A percentile compares a stretch with the other conserved stretches of the same genome.
Conservation (phyloP, 2,888 invertebrate species). For the Macrosoma leucophasiata region DNA sequence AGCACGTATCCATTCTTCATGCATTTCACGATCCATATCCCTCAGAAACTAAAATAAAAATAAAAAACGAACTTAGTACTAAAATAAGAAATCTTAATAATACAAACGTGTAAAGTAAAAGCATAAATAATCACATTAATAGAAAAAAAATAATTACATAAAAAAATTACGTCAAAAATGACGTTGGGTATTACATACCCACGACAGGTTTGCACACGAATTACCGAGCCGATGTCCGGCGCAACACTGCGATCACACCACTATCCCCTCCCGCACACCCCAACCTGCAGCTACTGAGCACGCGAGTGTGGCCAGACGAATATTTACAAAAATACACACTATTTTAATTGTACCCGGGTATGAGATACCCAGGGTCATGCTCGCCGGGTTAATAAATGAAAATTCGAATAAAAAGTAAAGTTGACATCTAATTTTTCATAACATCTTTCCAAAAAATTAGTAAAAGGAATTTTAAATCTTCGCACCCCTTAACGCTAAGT, state of each 20-base stretch:
- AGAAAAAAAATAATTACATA: neutral
- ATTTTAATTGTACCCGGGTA: slow-evolving; percentile 7
- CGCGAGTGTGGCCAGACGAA: slow-evolving; percentile 2
- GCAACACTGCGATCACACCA: slow-evolving; percentile 19
- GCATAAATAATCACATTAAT: neutral
- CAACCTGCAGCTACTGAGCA: slow-evolving; percentile 14
- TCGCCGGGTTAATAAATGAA: slow-evolving; percentile 11
- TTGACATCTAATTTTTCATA: no score
- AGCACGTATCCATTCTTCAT: no score
- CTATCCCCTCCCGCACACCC: slow-evolving; percentile 13
- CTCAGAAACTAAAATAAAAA: no score
- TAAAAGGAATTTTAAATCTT: no score
- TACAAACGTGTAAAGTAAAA: no score
- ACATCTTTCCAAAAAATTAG: no score
- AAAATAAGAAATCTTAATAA: no score
- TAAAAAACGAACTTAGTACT: no score
- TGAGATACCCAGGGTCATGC: slow-evolving; percentile 13
- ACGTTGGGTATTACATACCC: slow-evolving; percentile 19
- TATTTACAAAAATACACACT: slow-evolving; percentile 9
- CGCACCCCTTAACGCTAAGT: no score
- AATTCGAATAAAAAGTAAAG: no score
- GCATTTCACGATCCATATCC: no score
- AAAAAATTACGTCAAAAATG: slow-evolving; percentile 13
- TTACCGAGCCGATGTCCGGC: slow-evolving; percentile 9
- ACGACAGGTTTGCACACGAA: slow-evolving; percentile 7